Evolutionary conservation across 92 coral and sea anemone species (phyloP), one percentile per base, ranked within the genome.

Genomic region (Zoanthus sansibaricus): DNA sequence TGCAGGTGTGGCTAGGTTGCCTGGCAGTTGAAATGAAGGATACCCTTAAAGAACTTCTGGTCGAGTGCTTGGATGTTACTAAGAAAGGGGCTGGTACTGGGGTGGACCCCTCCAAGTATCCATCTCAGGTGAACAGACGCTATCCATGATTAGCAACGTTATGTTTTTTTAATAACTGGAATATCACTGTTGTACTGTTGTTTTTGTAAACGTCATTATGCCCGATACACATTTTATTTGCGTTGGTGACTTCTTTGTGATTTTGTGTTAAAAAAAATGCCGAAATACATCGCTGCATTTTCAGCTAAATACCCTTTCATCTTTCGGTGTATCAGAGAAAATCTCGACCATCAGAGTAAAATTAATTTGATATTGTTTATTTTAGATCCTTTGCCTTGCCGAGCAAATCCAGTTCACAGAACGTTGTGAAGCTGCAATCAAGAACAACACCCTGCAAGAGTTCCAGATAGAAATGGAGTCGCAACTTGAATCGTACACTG

Each of bases 391-490:
- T 15, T 93, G 98, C 86, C 98, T 97, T 55, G 99, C 98, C n/a
- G 99, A 97, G 77, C 98, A 95, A 89, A 90, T 97, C 86, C 97
- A 95, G 82, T 97, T 97, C 91, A 95, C 99, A 12, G 99, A 97
- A 55, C 94, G 99, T 17, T 97, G 99, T 46, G 99, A 97, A 83
- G 99, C 93, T 1, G 98, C 99, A 32, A 92, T 97, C 62, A 94
- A 94, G 51, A 91, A 95, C 75, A 93, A 93, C 89, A 90, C 94
- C 31, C 94, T 97, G 31, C 99, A 93, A 76, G 98, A 95, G 87
- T 95, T 97, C 72, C 95, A 94, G 89, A 97, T 97, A 64, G 99
- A 97, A 83, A 91, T 97, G 98, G 99, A 97, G 69, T 97, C 99
- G 6, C 99, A 97, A 86, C 95, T 97, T 21, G 99, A 95, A 77